Evolutionary conservation across 2,113 vertebrate genomes (phyloP).

Genomic region (Ophthalmolycus amberensis): DNA sequence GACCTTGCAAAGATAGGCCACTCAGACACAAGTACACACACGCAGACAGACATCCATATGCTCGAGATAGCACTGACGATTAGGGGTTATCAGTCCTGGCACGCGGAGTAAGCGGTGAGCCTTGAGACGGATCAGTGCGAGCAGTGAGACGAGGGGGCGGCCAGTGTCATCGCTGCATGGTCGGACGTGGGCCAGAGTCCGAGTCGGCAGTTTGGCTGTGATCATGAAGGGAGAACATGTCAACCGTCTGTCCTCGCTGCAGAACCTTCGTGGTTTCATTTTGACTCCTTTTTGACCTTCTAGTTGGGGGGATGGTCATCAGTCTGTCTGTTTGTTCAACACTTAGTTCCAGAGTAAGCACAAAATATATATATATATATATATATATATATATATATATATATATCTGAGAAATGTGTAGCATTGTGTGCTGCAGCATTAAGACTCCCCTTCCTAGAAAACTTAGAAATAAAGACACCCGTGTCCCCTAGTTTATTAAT

Average conservation of each 20-base stretch:
- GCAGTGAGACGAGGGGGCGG: background rate
- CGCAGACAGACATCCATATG: background rate
- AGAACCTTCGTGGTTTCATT: background rate
- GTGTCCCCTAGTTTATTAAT: background rate
- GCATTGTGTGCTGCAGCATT: background rate
- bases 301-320: background rate
- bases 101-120: constrained; percentile 21
- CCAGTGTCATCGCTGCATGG: background rate
- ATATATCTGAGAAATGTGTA: too few species aligned
- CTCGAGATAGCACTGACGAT: background rate
- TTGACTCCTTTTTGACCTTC: constrained; percentile 1
- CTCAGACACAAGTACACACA: background rate
- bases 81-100: background rate
- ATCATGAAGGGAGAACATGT: background rate
- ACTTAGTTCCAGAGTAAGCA: background rate
- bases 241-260: background rate
- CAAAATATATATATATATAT: background rate
- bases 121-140: constrained; percentile 28
- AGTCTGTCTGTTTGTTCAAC: background rate
- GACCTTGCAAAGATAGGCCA: constrained; percentile 26
- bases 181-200: constrained; percentile 23
- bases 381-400: too few species aligned
- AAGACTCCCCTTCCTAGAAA: constrained; percentile 2
- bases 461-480: background rate
- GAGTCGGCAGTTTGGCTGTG: constrained; percentile 32